Conservation (phyloP, 2,797 vertebrate genomes). For the Danio kyathit region DNA sequence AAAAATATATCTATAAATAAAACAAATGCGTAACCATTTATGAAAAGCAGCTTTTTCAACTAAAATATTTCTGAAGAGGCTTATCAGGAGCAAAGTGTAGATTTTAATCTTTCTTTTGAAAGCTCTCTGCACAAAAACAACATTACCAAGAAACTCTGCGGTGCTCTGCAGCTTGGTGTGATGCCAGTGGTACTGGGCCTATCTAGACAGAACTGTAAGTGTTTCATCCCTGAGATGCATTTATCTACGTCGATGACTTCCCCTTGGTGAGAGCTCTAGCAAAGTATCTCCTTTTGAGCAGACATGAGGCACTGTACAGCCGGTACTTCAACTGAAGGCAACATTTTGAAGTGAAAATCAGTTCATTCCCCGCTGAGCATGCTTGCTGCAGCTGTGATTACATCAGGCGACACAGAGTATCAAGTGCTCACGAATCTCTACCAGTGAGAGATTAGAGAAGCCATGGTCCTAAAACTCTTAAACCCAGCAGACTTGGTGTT, state of each 20-base stretch:
- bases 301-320: conserved; percentile 79
- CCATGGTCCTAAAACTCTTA: background rate
- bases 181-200: conserved; percentile 83
- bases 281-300: conserved; percentile 79
- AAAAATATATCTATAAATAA: too few relatives aligned
- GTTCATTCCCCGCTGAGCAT: conserved; percentile 80
- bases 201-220: conserved; percentile 84
- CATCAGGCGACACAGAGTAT: conserved; percentile 81
- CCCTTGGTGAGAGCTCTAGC: conserved; percentile 81
- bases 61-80: conserved; percentile 77
- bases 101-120: conserved; percentile 84
- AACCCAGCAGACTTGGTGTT: background rate
- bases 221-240: conserved; percentile 83
- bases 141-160: conserved; percentile 84
- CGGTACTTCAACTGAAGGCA: conserved; percentile 86
- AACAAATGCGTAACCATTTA: too few relatives aligned
- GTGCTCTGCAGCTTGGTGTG: conserved; percentile 78
- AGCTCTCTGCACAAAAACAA: conserved; percentile 84
- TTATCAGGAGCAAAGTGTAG: conserved; percentile 79
- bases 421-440: conserved; percentile 80
- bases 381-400: conserved; percentile 81
- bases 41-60: conserved; percentile 70
- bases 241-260: conserved; percentile 87
- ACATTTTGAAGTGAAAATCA: conserved; percentile 78
- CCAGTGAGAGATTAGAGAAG: conserved; percentile 52